Evolutionary conservation across 2,888 invertebrate species (phyloP).

Genomic region (Apamea anceps): DNA sequence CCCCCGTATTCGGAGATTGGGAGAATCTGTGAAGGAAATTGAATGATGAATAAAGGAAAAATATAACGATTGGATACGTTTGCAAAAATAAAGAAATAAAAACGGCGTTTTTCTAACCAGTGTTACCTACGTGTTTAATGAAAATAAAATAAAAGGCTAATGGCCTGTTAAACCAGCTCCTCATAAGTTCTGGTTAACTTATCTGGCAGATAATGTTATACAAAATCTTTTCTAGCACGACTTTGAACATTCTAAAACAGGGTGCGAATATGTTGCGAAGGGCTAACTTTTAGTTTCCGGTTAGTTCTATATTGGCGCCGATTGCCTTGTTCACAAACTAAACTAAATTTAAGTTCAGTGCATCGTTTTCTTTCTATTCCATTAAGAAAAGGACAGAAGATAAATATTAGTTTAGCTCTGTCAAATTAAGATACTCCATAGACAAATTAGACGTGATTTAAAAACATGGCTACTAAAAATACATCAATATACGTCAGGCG

Average conservation of each 20-base stretch:
- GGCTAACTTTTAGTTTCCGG: background rate
- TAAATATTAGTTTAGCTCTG: too few species aligned
- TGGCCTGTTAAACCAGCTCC: background rate
- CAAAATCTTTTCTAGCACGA: background rate
- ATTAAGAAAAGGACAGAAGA: too few species aligned
- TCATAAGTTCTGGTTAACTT: background rate
- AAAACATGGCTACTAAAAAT: too few species aligned
- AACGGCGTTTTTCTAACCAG: background rate
- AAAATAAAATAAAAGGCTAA: background rate
- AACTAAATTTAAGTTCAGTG: too few species aligned
- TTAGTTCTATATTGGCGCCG: too few species aligned
- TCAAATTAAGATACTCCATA: too few species aligned
- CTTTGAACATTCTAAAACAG: background rate
- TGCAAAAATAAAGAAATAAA: background rate
- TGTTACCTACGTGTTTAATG: background rate
- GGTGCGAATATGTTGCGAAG: background rate
- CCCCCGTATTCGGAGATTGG: slow-evolving; percentile 75
- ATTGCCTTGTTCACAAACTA: too few species aligned
- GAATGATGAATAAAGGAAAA: background rate
- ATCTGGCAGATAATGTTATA: background rate
- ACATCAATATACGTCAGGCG: too few species aligned
- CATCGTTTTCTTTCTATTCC: too few species aligned
- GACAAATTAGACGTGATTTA: too few species aligned
- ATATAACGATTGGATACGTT: background rate
- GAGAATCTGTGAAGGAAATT: slow-evolving; percentile 72